Percentiles rank a stretch among this genome's conserved stretches.
Evolutionary conservation across 2,888 invertebrate genomes (phyloP).

Genomic region (Beris morrisii): DNA sequence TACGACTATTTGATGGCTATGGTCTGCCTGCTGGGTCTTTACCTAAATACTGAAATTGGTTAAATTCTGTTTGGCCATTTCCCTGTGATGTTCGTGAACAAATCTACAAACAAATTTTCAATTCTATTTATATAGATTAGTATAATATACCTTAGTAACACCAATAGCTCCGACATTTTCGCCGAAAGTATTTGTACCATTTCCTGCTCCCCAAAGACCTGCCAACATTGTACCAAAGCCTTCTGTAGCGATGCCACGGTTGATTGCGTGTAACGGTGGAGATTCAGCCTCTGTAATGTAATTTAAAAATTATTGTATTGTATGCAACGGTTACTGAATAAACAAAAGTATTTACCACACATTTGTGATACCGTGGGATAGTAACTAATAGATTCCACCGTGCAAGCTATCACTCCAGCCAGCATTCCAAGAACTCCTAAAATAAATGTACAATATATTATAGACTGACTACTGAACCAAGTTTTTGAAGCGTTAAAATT

Average conservation of each 20-base stretch:
- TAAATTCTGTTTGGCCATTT: too few species aligned
- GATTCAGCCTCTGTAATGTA: slow-evolving; percentile 69
- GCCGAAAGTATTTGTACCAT: slow-evolving; percentile 86
- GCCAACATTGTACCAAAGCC: slow-evolving; percentile 83
- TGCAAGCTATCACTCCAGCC: slow-evolving; percentile 76
- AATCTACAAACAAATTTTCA: too few species aligned
- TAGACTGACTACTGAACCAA: too few species aligned
- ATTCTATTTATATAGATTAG: too few species aligned
- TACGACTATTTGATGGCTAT: too few species aligned
- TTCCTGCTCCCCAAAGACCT: slow-evolving; percentile 82
- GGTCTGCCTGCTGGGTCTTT: too few species aligned
- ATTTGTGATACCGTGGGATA: slow-evolving; percentile 88
- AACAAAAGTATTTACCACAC: slow-evolving; percentile 61
- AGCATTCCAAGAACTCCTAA: slow-evolving; percentile 76
- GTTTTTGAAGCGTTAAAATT: too few species aligned
- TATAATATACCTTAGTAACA: slow-evolving; percentile 68
- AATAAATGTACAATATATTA: neutral
- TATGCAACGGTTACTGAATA: neutral
- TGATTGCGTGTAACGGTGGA: slow-evolving; percentile 84
- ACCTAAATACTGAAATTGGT: too few species aligned
- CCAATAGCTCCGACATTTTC: slow-evolving; percentile 90
- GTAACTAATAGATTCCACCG: slow-evolving; percentile 83
- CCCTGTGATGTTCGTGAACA: too few species aligned
- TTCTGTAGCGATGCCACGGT: slow-evolving; percentile 82
- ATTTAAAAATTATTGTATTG: neutral